A percentile compares a stretch with the other conserved stretches of the same genome.
phyloP scores from a whole-genome alignment of 1,140 invertebrate species.

The Lordiphosa mommai region DNA sequence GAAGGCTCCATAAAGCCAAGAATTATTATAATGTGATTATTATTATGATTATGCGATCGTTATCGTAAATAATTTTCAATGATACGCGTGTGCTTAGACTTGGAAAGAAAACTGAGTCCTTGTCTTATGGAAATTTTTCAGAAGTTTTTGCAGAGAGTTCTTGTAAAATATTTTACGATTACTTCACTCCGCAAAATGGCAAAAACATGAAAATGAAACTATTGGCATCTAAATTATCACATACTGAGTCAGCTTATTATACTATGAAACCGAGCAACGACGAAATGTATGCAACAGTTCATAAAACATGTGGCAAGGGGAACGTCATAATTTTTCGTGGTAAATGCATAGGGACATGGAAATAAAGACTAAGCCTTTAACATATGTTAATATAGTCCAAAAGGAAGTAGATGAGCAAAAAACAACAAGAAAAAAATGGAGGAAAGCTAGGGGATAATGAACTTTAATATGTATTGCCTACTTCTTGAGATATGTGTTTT shows the following conservation, averaged over 20 bases:
- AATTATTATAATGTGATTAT: constrained; percentile 79
- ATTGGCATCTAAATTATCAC: constrained; percentile 70
- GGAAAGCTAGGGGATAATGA: no score
- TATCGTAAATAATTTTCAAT: constrained; percentile 78
- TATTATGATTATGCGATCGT: constrained; percentile 78
- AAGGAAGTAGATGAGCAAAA: no score
- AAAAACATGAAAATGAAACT: constrained; percentile 72
- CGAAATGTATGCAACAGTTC: constrained; percentile 68
- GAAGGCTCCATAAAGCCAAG: constrained; percentile 60
- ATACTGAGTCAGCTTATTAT: constrained; percentile 71
- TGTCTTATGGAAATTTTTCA: constrained; percentile 56
- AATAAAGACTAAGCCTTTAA: background rate
- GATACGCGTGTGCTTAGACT: constrained; percentile 68
- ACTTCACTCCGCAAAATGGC: constrained; percentile 31
- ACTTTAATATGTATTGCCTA: no score
- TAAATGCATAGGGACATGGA: background rate
- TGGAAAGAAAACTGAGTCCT: background rate
- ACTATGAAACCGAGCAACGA: background rate
- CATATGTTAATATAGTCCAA: no score
- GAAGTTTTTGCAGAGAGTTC: background rate
- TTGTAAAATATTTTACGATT: constrained; percentile 12
- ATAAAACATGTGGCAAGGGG: constrained; percentile 44
- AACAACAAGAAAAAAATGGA: no score
- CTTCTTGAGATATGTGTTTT: no score
- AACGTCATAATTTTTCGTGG: constrained; percentile 29